A percentile compares a stretch with the other conserved stretches of the same genome.
Conservation (phyloP, 1,140 invertebrate genomes). For the Anthonomus grandis region DNA sequence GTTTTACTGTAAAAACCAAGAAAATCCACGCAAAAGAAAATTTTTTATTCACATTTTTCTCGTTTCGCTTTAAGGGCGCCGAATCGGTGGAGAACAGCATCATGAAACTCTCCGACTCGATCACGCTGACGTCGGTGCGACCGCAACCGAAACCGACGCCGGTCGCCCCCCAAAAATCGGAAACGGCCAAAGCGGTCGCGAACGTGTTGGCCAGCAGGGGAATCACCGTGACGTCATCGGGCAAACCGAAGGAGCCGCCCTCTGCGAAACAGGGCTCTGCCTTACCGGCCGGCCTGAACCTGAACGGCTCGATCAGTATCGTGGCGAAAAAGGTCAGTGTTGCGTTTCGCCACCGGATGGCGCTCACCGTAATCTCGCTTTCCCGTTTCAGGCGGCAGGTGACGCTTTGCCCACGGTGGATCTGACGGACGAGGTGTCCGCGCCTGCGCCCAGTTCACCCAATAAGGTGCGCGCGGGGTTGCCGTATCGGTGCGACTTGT, state of each 20-base stretch:
- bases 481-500: constrained; percentile 64
- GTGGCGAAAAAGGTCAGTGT: constrained; percentile 44
- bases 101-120: constrained; percentile 60
- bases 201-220: constrained; percentile 71
- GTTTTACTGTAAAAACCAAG: too few relatives aligned
- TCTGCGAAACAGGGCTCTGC: constrained; percentile 29
- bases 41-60: too few relatives aligned
- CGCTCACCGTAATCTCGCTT: not conserved
- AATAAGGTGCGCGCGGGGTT: constrained; percentile 45
- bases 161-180: constrained; percentile 55
- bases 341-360: not conserved
- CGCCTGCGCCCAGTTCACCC: constrained; percentile 10
- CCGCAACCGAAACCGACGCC: constrained; percentile 34
- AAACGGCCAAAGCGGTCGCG: constrained; percentile 69
- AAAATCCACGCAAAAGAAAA: too few relatives aligned
- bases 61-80: too few relatives aligned
- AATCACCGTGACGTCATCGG: constrained; percentile 65
- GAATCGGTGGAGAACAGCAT: constrained; percentile 53
- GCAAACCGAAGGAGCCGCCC: constrained; percentile 43
- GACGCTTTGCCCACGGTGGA: constrained; percentile 40
- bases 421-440: constrained; percentile 39
- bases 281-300: constrained; percentile 56
- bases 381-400: not conserved
- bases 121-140: constrained; percentile 63
- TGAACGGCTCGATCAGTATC: constrained; percentile 71